Evolutionary conservation across 1,140 invertebrate genomes (phyloP).

Genomic region (Gonioctena quinquepunctata): DNA sequence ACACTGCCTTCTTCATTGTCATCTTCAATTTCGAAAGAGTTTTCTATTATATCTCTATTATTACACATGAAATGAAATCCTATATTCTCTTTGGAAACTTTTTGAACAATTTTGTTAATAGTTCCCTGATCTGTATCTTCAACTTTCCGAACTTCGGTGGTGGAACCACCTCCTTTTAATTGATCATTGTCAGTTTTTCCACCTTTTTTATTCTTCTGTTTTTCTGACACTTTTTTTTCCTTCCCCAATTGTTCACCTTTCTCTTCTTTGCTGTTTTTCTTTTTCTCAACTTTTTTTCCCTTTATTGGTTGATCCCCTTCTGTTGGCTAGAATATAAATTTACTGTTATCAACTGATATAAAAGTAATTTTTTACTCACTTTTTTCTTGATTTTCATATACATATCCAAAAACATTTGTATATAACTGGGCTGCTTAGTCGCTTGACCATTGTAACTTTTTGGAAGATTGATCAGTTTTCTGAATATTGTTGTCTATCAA

Average conservation of each 20-base stretch:
- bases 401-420: conserved; percentile 8
- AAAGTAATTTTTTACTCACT: background rate
- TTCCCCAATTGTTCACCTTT: too few species aligned
- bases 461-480: background rate
- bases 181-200: background rate
- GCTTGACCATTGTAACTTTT: background rate
- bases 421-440: background rate
- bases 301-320: background rate
- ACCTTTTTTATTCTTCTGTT: background rate
- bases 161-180: background rate
- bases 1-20: background rate
- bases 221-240: too few species aligned
- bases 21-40: background rate
- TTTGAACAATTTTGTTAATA: background rate
- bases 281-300: background rate
- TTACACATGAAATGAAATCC: background rate
- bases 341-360: background rate
- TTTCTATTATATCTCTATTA: background rate
- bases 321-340: background rate
- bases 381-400: background rate
- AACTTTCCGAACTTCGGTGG: background rate
- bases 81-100: background rate
- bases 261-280: too few species aligned
- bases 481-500: background rate
- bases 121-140: background rate